phyloP scores from a whole-genome alignment of 2,888 invertebrate genomes.

The Plutella xylostella region DNA sequence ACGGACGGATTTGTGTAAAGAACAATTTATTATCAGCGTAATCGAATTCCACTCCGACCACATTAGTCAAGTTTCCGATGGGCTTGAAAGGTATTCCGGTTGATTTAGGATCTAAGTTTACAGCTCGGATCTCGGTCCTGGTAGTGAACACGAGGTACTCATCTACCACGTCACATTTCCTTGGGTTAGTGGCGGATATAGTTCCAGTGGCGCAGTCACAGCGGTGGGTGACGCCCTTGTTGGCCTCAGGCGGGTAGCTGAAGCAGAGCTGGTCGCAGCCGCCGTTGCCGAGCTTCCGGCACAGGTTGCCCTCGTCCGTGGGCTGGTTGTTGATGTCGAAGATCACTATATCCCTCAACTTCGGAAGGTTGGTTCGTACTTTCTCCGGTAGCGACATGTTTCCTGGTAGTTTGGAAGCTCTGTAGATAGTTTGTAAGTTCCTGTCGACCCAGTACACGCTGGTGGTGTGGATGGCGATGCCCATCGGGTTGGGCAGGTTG shows the following conservation, averaged over 20 bases:
- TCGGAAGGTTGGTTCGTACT: slow-evolving; percentile 85
- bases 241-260: slow-evolving; percentile 81
- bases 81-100: slow-evolving; percentile 88
- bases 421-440: slow-evolving; percentile 86
- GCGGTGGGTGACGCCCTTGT: slow-evolving; percentile 67
- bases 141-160: slow-evolving; percentile 96
- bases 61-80: slow-evolving; percentile 87
- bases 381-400: slow-evolving; percentile 78
- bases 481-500: slow-evolving; percentile 94
- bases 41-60: slow-evolving; percentile 96
- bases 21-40: slow-evolving; percentile 87
- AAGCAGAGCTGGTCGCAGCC: slow-evolving; percentile 97
- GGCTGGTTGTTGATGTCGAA: slow-evolving; percentile 93
- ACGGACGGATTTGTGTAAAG: slow-evolving; percentile 94
- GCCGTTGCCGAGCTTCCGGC: slow-evolving; percentile 79
- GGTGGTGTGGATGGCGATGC: slow-evolving; percentile 85
- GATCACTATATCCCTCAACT: slow-evolving; percentile 90
- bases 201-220: slow-evolving; percentile 96
- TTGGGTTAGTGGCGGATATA: slow-evolving; percentile 71
- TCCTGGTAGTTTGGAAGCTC: slow-evolving; percentile 81
- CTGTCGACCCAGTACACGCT: slow-evolving; percentile 96
- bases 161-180: slow-evolving; percentile 83
- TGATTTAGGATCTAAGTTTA: slow-evolving; percentile 87
- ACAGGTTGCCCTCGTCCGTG: slow-evolving; percentile 83
- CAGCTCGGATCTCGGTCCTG: slow-evolving; percentile 90